A percentile compares a stretch with the other conserved stretches of the same genome.
Evolutionary conservation across 2,797 vertebrate species (phyloP).

Genomic region (Vireo griseus): DNA sequence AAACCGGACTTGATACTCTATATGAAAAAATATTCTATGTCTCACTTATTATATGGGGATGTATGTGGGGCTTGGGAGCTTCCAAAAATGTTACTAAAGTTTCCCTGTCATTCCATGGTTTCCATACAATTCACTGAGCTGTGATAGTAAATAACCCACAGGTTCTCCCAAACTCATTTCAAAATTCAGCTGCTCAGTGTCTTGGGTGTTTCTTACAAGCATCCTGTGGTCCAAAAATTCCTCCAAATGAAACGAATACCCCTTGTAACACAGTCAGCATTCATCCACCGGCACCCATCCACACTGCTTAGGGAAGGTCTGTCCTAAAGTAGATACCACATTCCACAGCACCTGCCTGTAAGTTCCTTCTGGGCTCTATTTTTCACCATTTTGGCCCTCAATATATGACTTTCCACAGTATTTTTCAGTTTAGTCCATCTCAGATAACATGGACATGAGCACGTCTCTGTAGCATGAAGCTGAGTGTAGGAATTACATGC

Average conservation of each 20-base stretch:
- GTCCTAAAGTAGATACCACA: not conserved
- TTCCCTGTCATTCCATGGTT: not conserved
- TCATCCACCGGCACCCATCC: not conserved
- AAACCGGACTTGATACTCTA: not conserved
- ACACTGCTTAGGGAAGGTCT: too few relatives aligned
- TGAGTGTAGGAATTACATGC: not conserved
- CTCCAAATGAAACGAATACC: not conserved
- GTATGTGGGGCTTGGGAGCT: not conserved
- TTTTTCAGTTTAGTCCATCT: not conserved
- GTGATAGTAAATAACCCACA: not conserved
- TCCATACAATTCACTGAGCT: not conserved
- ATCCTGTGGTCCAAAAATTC: not conserved
- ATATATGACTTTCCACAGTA: not conserved
- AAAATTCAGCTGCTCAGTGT: not conserved
- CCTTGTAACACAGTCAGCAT: not conserved
- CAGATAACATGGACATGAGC: not conserved
- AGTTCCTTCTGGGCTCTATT: not conserved
- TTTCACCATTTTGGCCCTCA: not conserved
- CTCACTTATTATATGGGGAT: not conserved
- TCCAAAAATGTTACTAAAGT: not conserved
- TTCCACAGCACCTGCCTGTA: not conserved
- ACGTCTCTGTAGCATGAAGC: not conserved
- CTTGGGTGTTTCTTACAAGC: not conserved
- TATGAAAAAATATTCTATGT: not conserved
- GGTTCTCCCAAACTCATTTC: not conserved